Evolutionary conservation across 2,113 vertebrate genomes (phyloP).

Genomic region (Anguilla rostrata): DNA sequence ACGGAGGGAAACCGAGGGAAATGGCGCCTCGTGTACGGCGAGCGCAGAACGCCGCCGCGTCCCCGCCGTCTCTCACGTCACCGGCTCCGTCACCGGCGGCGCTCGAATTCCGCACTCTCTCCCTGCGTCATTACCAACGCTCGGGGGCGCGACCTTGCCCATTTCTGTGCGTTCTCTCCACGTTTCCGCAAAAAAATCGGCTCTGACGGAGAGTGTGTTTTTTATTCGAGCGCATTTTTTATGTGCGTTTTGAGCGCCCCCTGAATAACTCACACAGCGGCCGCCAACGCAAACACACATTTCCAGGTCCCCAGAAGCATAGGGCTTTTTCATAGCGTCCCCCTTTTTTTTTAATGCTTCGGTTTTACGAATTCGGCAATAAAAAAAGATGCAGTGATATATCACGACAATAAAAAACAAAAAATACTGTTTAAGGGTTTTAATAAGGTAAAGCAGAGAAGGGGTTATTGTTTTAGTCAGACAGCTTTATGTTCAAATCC

Average conservation of each 20-base stretch:
- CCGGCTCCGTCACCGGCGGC: slow-evolving; percentile 14
- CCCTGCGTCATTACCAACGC: slow-evolving; percentile 27
- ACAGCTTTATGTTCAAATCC: background rate
- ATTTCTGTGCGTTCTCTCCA: slow-evolving; percentile 35
- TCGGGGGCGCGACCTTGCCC: slow-evolving; percentile 35
- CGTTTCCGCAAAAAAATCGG: slow-evolving; percentile 27
- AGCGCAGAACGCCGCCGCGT: too few relatives aligned
- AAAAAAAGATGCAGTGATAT: background rate
- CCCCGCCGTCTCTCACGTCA: background rate
- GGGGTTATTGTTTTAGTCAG: too few relatives aligned
- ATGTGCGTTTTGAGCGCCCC: background rate
- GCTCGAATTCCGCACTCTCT: slow-evolving; percentile 19
- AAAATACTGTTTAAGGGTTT: background rate
- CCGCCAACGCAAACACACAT: background rate
- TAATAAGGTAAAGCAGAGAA: background rate
- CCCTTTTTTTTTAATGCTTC: background rate
- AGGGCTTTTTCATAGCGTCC: background rate
- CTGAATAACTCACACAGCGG: background rate
- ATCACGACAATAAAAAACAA: background rate
- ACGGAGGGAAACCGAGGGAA: too few relatives aligned
- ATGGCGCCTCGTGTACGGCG: too few relatives aligned
- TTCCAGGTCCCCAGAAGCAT: background rate
- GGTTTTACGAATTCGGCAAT: background rate
- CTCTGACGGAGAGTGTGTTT: background rate
- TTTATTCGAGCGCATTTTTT: background rate